phyloP scores from a whole-genome alignment of 2,113 vertebrate genomes.

The Hippocampus guttulatus region DNA sequence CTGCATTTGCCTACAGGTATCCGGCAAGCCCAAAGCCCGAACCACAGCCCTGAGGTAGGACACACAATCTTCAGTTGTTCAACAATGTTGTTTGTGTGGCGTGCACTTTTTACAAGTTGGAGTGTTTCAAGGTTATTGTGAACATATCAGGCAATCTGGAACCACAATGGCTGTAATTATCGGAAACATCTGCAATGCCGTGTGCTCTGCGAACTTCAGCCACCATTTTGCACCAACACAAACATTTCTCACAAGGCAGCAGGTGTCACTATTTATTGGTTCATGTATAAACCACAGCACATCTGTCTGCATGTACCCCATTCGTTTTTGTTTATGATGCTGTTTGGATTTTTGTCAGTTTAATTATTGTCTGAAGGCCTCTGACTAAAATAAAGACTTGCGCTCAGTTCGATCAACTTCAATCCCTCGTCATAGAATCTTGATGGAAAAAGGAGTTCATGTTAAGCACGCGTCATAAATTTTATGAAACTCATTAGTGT shows the following conservation, averaged over 20 bases:
- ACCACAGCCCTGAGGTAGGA: slow-evolving; percentile 88
- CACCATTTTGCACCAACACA: slow-evolving; percentile 10
- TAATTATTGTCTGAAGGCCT: not conserved
- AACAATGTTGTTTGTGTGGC: not conserved
- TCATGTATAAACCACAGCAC: slow-evolving; percentile 6
- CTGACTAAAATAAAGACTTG: not conserved
- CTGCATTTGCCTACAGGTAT: slow-evolving; percentile 79
- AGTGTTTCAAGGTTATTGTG: slow-evolving; percentile 28
- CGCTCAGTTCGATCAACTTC: not conserved
- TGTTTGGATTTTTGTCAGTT: not conserved
- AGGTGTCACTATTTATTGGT: slow-evolving; percentile 27
- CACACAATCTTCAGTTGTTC: slow-evolving; percentile 3
- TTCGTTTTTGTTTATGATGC: not conserved
- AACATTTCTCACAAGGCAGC: slow-evolving; percentile 17
- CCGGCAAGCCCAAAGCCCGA: slow-evolving; percentile 89
- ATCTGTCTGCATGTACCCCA: slow-evolving; percentile 7
- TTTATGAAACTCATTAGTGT: not conserved
- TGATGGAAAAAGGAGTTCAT: too few species aligned
- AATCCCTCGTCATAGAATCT: not conserved
- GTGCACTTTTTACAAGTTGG: not conserved
- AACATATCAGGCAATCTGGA: slow-evolving; percentile 14
- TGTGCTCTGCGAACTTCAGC: slow-evolving; percentile 35
- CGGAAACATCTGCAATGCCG: slow-evolving; percentile 40
- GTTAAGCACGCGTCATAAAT: not conserved
- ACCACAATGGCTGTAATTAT: slow-evolving; percentile 25